Base-by-base conservation (phyloP, 2,113 vertebrate genomes). In the Pachycephala philippinensis region DNA sequence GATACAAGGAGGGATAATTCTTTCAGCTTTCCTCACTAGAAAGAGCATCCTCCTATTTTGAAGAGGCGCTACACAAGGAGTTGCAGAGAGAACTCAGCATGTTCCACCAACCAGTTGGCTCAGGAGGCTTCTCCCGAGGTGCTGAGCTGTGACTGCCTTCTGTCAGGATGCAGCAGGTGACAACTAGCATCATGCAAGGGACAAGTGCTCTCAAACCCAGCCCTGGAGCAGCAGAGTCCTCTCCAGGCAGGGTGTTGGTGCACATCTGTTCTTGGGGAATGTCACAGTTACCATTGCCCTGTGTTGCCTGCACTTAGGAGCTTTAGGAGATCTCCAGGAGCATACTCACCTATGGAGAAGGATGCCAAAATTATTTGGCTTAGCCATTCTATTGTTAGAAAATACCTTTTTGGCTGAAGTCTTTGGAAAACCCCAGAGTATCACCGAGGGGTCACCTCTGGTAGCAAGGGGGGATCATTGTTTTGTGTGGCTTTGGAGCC, bases 121-220 rank as follows among this genome's bases (percentile, higher is more conserved):
- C 20, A 3, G 35, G 57, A 47, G 0, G 9, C 11, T 26, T 31
- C 37, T 69, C 13, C 70, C n/a, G 1, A 22, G 64, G 8, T 5
- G 33, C 70, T 40, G 84, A 40, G 56, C 39, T 61, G 3, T 3
- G 57, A 1, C 27, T 81, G 81, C 81, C 31, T 30, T 1, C 31
- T 8, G 4, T 2, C 4, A 5, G 37, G 50, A 2, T 15, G 27
- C 35, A 14, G 68, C 64, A 11, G 35, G 54, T 60, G 70, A 42
- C 40, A n/a, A 0, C 26, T 10, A 56, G 5, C 28, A 17, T 10
- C 7, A 0, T 1, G 20, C 53, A 6, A 6, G 53, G 9, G 13
- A 1, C 7, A 2, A 6, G 7, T 0, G 35, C 69, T 23, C 39
- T 23, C 65, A 8, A 3, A 49, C 9, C 7, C 9, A 13, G 50